These are phyloP conservation scores for Macrocentrus cingulum DNA, from an alignment of 1,140 invertebrate species.

Conservation along the genomic window DNA sequence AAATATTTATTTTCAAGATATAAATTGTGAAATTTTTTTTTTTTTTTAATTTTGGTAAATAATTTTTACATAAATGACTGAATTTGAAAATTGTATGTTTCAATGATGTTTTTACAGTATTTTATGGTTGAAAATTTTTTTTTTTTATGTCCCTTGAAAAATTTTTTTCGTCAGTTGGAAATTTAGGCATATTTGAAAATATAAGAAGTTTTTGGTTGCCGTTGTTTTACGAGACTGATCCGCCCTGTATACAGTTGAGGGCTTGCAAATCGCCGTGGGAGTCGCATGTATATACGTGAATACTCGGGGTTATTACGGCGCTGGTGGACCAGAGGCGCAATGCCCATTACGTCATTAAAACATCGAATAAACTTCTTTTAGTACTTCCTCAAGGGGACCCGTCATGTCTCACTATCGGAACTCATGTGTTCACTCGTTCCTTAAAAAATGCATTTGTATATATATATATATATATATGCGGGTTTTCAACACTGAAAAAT, in stretches of 20 bases:
- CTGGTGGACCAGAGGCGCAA: conserved; percentile 8
- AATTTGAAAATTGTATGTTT: no score
- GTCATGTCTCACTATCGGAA: no score
- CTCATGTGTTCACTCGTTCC: no score
- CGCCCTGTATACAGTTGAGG: conserved; percentile 36
- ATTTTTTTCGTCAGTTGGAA: not conserved
- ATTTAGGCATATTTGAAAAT: conserved; percentile 11
- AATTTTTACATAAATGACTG: no score
- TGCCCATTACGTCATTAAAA: conserved; percentile 39
- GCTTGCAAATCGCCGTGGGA: conserved; percentile 37
- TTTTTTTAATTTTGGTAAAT: no score
- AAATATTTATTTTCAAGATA: no score
- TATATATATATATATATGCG: not conserved
- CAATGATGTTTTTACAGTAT: no score
- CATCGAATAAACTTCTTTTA: conserved; percentile 43
- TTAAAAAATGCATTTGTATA: no score
- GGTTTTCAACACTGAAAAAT: not conserved
- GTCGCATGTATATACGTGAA: conserved; percentile 19
- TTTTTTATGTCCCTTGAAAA: not conserved
- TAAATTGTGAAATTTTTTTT: no score
- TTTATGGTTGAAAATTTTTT: no score
- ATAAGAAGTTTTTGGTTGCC: conserved; percentile 36
- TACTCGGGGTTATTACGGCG: not conserved
- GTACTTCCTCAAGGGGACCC: conserved; percentile 35
- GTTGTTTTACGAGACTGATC: conserved; percentile 35